phyloP scores from a whole-genome alignment of 1,140 invertebrate genomes.

The Pseudomyrmex flavicornis region DNA sequence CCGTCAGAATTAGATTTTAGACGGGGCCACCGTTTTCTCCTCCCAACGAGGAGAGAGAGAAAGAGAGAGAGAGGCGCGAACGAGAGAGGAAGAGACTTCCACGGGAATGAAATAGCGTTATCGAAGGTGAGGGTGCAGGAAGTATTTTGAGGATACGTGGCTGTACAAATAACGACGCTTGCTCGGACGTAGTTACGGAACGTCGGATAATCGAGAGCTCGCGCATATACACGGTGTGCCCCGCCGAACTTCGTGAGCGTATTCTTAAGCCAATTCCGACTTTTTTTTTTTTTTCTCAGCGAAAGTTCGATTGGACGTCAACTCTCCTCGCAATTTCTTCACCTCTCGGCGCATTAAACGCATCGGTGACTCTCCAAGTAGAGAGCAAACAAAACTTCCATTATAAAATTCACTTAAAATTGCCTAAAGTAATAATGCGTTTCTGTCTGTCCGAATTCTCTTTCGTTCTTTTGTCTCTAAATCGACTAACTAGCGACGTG shows the following conservation, averaged over 20 bases:
- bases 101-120: constrained; percentile 67
- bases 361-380: neutral
- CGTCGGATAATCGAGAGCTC: constrained; percentile 31
- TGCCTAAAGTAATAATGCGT: no score
- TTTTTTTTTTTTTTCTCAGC: neutral
- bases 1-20: constrained; percentile 72
- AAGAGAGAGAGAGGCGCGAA: no score
- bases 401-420: neutral
- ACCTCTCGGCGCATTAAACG: neutral
- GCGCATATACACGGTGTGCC: constrained; percentile 14
- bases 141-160: constrained; percentile 49
- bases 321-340: neutral
- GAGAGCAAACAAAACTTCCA: neutral
- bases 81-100: constrained; percentile 48
- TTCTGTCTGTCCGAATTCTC: no score
- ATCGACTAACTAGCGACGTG: neutral
- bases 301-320: neutral
- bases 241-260: neutral
- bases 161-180: constrained; percentile 61
- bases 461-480: neutral
- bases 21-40: constrained; percentile 64
- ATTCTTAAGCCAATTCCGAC: neutral
- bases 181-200: constrained; percentile 44
- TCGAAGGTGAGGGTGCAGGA: constrained; percentile 48
- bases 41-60: no score